Percentiles rank a stretch among this genome's conserved stretches.
These are phyloP conservation scores for Oophaga pumilio DNA, from an alignment of 2,113 vertebrate genomes.

Conservation along the genomic window DNA sequence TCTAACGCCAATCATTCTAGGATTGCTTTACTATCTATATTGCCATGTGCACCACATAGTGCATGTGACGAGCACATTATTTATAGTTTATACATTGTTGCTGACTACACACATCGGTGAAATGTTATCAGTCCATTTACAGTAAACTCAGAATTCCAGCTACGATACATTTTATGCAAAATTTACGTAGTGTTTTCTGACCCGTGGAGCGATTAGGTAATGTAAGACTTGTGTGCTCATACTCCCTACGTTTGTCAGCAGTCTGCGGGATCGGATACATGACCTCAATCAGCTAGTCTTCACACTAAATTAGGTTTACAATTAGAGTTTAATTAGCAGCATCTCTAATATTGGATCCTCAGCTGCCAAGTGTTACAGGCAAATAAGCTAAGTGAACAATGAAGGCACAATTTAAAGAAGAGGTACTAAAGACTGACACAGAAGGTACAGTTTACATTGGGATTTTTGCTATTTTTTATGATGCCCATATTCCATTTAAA, in stretches of 20 bases:
- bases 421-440: too few species aligned
- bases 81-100: neutral
- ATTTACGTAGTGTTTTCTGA: neutral
- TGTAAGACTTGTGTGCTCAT: neutral
- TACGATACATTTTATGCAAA: neutral
- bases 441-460: too few species aligned
- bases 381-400: neutral
- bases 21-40: neutral
- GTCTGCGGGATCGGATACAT: neutral
- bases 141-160: neutral
- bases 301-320: slow-evolving; percentile 2
- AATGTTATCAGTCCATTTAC: neutral
- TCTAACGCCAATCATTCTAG: too few species aligned
- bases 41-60: neutral
- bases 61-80: neutral
- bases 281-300: neutral
- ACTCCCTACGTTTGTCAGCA: neutral
- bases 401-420: neutral
- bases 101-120: neutral
- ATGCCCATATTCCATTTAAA: too few species aligned
- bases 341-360: neutral
- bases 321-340: neutral
- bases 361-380: neutral
- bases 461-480: neutral
- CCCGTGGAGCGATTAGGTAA: neutral